Percentiles rank a stretch among this genome's conserved stretches.
phyloP scores from a whole-genome alignment of 2,797 vertebrate genomes.

The Harpagifer antarcticus region DNA sequence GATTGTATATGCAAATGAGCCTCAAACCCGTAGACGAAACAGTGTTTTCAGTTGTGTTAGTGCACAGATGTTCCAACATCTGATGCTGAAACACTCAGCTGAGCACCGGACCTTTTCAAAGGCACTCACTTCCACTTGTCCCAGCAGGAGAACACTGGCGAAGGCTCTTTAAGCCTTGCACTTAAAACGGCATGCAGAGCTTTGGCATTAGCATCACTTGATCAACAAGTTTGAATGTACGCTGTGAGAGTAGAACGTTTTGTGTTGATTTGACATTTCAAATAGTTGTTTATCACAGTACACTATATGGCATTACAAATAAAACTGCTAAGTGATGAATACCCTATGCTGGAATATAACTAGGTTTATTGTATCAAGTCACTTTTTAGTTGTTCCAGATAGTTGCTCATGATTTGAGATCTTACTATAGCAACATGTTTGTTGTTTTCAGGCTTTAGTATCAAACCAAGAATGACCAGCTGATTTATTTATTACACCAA shows the following conservation, averaged over 20 bases:
- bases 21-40: background rate
- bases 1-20: background rate
- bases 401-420: no score
- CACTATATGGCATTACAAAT: background rate
- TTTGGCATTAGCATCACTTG: background rate
- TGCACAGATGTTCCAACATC: slow-evolving; percentile 2
- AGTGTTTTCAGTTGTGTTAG: background rate
- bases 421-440: no score
- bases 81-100: background rate
- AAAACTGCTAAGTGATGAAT: background rate
- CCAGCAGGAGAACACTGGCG: background rate
- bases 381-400: no score
- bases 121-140: background rate
- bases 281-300: background rate
- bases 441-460: no score
- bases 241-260: background rate
- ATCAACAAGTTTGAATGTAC: background rate
- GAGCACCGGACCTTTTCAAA: background rate
- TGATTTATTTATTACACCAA: no score
- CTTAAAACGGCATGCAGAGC: slow-evolving; percentile 2
- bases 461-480: no score
- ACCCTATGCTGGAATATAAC: no score
- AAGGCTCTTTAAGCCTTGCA: background rate
- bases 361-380: no score
- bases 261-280: background rate